These are phyloP conservation scores for Morinoia aosen DNA, from an alignment of 2,888 invertebrate species.

Conservation along the genomic window DNA sequence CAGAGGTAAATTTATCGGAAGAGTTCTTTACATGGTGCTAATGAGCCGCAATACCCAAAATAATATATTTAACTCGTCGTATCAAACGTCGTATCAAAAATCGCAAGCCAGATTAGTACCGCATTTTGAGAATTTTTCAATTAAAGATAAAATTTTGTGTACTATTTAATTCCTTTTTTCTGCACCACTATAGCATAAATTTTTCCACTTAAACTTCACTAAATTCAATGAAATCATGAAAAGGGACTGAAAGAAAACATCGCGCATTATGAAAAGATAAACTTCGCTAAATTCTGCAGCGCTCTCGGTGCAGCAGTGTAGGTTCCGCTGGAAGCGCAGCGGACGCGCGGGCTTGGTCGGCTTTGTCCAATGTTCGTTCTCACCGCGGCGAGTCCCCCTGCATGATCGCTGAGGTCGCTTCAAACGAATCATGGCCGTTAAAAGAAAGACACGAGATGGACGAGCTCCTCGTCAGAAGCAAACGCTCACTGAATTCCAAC, in stretches of 20 bases:
- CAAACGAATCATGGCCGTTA: conserved; percentile 52
- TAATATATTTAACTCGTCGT: neutral
- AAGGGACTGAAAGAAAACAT: neutral
- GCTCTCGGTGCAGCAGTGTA: neutral
- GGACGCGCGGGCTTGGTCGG: neutral
- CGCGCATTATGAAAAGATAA: neutral
- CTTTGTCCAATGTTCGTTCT: conserved; percentile 8
- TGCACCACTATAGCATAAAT: neutral
- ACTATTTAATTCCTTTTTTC: neutral
- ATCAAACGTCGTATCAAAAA: neutral
- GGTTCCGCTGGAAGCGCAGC: neutral
- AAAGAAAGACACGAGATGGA: conserved; percentile 49
- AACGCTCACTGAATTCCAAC: conserved; percentile 51
- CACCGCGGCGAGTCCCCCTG: neutral
- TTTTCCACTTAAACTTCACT: neutral
- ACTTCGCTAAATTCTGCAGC: neutral
- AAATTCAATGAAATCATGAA: neutral
- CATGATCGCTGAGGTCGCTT: conserved; percentile 46
- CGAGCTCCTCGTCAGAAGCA: conserved; percentile 43
- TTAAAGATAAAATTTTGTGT: neutral
- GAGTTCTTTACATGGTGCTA: too few relatives aligned
- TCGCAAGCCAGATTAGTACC: neutral
- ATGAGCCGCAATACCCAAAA: neutral
- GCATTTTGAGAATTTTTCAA: neutral
- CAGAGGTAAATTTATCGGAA: too few relatives aligned